Evolutionary conservation across 2,888 invertebrate species (phyloP).

Genomic region (Drosophila cognata): DNA sequence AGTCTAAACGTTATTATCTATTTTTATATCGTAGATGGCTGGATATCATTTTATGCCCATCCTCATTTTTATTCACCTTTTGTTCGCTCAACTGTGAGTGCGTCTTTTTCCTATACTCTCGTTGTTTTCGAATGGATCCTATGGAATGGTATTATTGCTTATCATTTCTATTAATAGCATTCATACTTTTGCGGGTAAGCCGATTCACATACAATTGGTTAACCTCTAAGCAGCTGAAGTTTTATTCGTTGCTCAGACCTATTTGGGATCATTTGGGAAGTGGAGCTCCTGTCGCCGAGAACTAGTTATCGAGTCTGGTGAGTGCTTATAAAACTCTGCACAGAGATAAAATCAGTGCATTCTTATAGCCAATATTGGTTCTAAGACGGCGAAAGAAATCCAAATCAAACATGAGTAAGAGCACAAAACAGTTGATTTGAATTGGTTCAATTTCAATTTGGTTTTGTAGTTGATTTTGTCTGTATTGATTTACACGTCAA

Average conservation of each 20-base stretch:
- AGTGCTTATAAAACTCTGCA: slow-evolving; percentile 31
- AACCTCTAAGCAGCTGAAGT: background rate
- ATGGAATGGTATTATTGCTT: slow-evolving; percentile 64
- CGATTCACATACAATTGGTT: background rate
- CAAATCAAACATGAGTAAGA: too few species aligned
- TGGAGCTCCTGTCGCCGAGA: slow-evolving; percentile 36
- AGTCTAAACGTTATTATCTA: background rate
- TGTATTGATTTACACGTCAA: slow-evolving; percentile 11
- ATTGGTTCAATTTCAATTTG: background rate
- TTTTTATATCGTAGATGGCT: slow-evolving; percentile 6
- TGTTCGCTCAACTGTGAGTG: slow-evolving; percentile 19
- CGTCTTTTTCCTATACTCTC: background rate
- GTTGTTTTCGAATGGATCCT: slow-evolving; percentile 45
- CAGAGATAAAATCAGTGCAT: background rate
- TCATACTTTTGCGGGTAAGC: slow-evolving; percentile 66
- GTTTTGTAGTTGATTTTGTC: background rate
- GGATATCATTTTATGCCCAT: slow-evolving; percentile 13
- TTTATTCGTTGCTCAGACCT: slow-evolving; percentile 39
- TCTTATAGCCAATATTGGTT: background rate
- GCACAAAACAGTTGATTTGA: background rate
- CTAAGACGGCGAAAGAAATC: too few species aligned
- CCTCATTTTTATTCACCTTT: slow-evolving; percentile 48
- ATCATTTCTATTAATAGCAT: slow-evolving; percentile 61
- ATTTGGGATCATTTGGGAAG: slow-evolving; percentile 58
- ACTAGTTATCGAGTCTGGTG: slow-evolving; percentile 41